These are phyloP conservation scores for Amaurobius ferox DNA, from an alignment of 2,888 invertebrate genomes.

Conservation along the genomic window DNA sequence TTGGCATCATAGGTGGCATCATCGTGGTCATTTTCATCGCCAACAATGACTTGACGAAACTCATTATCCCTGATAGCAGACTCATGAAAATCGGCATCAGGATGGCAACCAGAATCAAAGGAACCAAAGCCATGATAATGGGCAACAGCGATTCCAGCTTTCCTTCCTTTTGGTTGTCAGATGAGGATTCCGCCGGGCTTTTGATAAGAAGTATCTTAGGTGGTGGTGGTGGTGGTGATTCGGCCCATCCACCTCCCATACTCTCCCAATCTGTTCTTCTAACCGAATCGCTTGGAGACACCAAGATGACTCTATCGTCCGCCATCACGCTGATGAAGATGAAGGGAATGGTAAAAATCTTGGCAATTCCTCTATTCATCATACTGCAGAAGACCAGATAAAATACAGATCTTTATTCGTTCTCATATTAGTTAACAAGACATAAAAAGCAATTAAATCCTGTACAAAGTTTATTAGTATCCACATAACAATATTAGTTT, in stretches of 20 bases:
- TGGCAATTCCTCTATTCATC: slow-evolving; percentile 9
- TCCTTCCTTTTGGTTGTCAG: slow-evolving; percentile 37
- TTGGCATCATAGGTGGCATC: slow-evolving; percentile 25
- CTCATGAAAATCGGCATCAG: slow-evolving; percentile 58
- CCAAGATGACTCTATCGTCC: neutral
- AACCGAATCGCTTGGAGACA: neutral
- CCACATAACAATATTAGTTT: too few species aligned
- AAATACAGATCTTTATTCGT: slow-evolving; percentile 4
- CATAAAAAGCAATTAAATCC: too few species aligned
- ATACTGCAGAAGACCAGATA: slow-evolving; percentile 38
- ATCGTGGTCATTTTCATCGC: slow-evolving; percentile 42
- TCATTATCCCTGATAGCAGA: slow-evolving; percentile 47
- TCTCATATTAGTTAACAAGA: neutral
- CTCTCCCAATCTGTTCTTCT: slow-evolving; percentile 52
- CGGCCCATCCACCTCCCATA: slow-evolving; percentile 14
- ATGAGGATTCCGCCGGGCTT: slow-evolving; percentile 2
- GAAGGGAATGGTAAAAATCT: slow-evolving; percentile 1
- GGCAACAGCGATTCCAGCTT: slow-evolving; percentile 38
- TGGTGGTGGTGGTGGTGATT: slow-evolving; percentile 13
- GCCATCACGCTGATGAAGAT: slow-evolving; percentile 21
- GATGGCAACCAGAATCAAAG: slow-evolving; percentile 53
- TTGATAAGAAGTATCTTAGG: slow-evolving; percentile 29
- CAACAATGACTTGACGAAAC: slow-evolving; percentile 53
- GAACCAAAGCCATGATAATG: slow-evolving; percentile 40
- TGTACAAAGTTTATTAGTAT: too few species aligned